Conservation (phyloP, 1,140 invertebrate species). For the Vanessa atalanta region DNA sequence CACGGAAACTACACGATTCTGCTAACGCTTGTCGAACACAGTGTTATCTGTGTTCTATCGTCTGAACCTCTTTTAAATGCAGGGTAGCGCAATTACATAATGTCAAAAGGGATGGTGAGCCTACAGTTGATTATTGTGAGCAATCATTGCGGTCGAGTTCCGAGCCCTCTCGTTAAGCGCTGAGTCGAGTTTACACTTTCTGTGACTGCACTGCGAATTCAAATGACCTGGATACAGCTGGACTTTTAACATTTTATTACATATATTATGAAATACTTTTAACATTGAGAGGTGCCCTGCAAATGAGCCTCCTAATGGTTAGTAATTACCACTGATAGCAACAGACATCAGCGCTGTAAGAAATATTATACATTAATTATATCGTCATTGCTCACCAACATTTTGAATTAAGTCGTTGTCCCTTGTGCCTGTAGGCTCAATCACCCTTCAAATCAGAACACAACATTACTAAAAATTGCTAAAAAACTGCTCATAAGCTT, state of each 20-base stretch:
- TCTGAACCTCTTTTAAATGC: background rate
- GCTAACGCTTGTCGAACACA: background rate
- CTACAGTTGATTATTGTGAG: conserved; percentile 2
- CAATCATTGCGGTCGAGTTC: conserved; percentile 2
- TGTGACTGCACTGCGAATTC: background rate
- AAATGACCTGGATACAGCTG: conserved; percentile 4
- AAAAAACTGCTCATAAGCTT: too few relatives aligned
- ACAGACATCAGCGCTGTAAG: too few relatives aligned
- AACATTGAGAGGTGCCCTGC: too few relatives aligned
- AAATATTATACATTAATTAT: too few relatives aligned
- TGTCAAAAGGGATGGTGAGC: background rate
- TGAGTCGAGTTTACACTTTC: background rate
- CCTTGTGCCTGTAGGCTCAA: too few relatives aligned
- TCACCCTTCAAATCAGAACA: too few relatives aligned
- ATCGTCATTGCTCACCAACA: too few relatives aligned
- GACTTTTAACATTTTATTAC: background rate
- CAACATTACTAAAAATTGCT: too few relatives aligned
- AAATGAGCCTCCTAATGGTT: too few relatives aligned
- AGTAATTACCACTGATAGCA: too few relatives aligned
- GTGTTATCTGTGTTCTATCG: background rate
- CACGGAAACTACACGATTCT: background rate
- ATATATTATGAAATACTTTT: too few relatives aligned
- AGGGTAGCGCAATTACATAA: background rate
- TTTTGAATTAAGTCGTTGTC: too few relatives aligned
- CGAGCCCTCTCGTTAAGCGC: background rate